Percentiles rank a stretch among this genome's conserved stretches.
phyloP scores from a whole-genome alignment of 2,797 vertebrate genomes.

The Myripristis jacobus region DNA sequence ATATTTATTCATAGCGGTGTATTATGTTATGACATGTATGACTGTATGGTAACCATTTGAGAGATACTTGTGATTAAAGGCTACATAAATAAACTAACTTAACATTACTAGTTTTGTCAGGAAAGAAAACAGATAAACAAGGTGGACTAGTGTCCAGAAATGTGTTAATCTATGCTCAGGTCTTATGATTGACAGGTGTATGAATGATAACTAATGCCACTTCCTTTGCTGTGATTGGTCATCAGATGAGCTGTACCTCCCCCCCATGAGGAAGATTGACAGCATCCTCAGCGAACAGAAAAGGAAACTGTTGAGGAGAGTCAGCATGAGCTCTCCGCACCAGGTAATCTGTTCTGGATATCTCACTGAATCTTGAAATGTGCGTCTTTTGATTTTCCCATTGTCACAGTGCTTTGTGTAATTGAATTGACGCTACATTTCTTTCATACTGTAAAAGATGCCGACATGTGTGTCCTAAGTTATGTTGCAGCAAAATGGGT shows the following conservation, averaged over 20 bases:
- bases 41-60: too few species aligned
- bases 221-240: conserved; percentile 51
- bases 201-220: conserved; percentile 61
- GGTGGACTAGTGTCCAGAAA: conserved; percentile 38
- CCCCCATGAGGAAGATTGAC: conserved; percentile 94
- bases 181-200: conserved; percentile 54
- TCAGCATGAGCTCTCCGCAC: conserved; percentile 89
- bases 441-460: too few species aligned
- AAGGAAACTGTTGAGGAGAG: conserved; percentile 90
- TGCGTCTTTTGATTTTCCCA: neutral
- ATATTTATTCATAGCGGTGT: too few species aligned
- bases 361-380: neutral
- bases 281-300: conserved; percentile 93
- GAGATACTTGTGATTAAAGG: too few species aligned
- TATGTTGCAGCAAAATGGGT: too few species aligned
- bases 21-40: too few species aligned
- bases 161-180: conserved; percentile 42
- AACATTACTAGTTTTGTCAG: too few species aligned
- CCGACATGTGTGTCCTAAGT: too few species aligned
- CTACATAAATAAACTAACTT: too few species aligned
- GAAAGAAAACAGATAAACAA: conserved; percentile 49
- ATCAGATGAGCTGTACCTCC: conserved; percentile 92
- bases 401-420: neutral
- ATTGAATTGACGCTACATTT: neutral
- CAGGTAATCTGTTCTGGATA: conserved; percentile 80